Evolutionary conservation across 2,113 vertebrate genomes (phyloP), one percentile per base, ranked within the genome.

Genomic region (Chlamydotis undulata): DNA sequence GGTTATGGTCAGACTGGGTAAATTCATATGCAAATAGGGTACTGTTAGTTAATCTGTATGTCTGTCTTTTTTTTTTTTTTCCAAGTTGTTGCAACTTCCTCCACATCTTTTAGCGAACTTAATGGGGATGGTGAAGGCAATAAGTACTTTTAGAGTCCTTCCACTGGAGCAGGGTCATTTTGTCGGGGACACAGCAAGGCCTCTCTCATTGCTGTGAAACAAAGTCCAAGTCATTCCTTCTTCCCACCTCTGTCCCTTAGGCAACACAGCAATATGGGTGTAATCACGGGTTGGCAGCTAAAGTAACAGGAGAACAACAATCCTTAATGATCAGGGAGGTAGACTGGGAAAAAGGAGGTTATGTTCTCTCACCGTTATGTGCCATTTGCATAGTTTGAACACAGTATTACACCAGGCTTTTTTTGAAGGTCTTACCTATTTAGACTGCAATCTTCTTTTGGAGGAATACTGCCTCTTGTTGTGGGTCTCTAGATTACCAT

Each of bases 21-120:
- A 94, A 96, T 95, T 94, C 77, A 69, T 76, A 94, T 77, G 88
- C 93, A 96, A 88, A 95, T 94, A 64, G 61, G 79, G 24, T 14
- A 64, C 65, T 64, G 57, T 81, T 87, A 87, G 93, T 87, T 94
- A 94, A 85, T 93, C 52, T 93, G 52, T 47, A 93, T 29, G 68
- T 49, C 19, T 43, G 41, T 43, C 41, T 43, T 69, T 95, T 47
- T 79, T 57, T 45, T 19, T 50, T 78, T 77, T 89, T 24, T 12
- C 12, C 22, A 93, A 86, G 25, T 89, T 84, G 7, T 69, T 91
- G 56, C 65, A 89, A 82, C 49, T 96, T 93, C 65, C 77, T 92
- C 35, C 49, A 75, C 79, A 89, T 83, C 43, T 88, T 95, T 71
- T 56, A 86, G 47, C 9, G 83, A 92, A 86, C 33, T 71, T 60